Conservation (phyloP, 1,140 invertebrate genomes). For the Leptopilina clavipes region DNA sequence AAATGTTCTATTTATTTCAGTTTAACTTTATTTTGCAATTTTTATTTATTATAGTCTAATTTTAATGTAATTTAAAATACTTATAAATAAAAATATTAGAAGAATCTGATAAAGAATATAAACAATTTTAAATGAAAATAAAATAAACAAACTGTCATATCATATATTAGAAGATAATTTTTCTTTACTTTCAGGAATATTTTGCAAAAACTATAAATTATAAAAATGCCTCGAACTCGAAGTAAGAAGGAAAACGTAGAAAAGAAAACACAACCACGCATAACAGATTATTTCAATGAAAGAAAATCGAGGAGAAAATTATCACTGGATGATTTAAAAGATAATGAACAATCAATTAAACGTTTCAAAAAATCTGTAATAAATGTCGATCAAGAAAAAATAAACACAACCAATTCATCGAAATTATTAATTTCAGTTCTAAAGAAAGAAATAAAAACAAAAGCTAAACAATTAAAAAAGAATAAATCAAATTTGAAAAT, state of each 20-base stretch:
- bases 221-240: not conserved
- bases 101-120: no score
- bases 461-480: no score
- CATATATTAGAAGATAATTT: no score
- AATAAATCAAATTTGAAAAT: no score
- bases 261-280: not conserved
- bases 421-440: not conserved
- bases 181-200: not conserved
- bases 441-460: not conserved
- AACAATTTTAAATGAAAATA: no score
- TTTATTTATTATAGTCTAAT: no score
- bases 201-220: no score
- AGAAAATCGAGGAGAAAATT: not conserved
- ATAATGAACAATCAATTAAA: not conserved
- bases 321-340: not conserved
- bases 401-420: not conserved
- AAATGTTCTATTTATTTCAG: no score
- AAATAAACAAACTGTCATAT: no score
- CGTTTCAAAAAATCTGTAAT: not conserved
- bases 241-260: not conserved
- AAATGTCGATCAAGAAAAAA: not conserved
- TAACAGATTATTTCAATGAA: constrained; percentile 2
- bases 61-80: no score
- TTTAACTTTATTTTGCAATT: no score
- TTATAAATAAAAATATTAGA: no score